Conservation (phyloP, 2,888 invertebrate species). For the Xestia ashworthii region DNA sequence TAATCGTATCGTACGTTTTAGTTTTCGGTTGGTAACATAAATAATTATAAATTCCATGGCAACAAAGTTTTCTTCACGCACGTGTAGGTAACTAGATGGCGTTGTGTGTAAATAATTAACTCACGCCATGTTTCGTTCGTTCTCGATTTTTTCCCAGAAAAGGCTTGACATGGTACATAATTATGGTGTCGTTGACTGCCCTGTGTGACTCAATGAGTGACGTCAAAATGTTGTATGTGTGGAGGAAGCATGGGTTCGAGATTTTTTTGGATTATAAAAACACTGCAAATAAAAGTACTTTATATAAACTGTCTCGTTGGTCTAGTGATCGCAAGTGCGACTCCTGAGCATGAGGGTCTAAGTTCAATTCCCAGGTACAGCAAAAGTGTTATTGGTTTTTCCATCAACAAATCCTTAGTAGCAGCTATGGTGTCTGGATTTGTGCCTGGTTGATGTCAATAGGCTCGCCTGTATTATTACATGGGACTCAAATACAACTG, state of each 20-base stretch:
- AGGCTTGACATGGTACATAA: slow-evolving; percentile 32
- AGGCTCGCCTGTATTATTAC: background rate
- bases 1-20: no score
- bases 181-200: slow-evolving; percentile 52
- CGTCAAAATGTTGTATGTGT: slow-evolving; percentile 32
- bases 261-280: background rate
- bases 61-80: slow-evolving; percentile 5
- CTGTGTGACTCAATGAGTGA: slow-evolving; percentile 22
- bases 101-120: slow-evolving; percentile 33
- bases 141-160: slow-evolving; percentile 38
- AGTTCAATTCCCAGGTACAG: background rate
- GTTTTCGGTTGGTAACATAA: background rate
- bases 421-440: background rate
- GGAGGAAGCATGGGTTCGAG: slow-evolving; percentile 1
- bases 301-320: background rate
- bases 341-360: background rate
- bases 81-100: slow-evolving; percentile 38
- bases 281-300: background rate
- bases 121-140: background rate
- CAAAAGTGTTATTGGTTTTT: background rate
- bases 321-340: background rate
- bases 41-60: slow-evolving; percentile 1
- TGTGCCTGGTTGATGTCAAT: background rate
- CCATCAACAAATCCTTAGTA: background rate
- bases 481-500: background rate